phyloP scores from a whole-genome alignment of 2,113 vertebrate genomes.

The Piaya cayana region DNA sequence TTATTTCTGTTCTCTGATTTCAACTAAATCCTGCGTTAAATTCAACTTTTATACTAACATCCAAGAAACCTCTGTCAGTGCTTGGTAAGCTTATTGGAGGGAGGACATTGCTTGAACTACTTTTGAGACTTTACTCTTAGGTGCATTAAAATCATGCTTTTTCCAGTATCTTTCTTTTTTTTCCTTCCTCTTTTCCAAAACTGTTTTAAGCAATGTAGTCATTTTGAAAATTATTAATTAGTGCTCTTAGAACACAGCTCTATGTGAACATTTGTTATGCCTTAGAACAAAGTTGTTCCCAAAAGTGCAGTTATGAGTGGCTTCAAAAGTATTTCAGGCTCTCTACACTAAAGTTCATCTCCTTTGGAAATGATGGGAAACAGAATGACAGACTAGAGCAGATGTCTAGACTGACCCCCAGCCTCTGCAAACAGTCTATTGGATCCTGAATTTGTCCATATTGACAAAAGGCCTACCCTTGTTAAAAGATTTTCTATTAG shows the following conservation, averaged over 20 bases:
- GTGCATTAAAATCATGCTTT: neutral
- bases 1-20: neutral
- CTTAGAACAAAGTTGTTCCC: neutral
- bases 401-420: constrained; percentile 28
- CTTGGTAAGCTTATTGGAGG: neutral
- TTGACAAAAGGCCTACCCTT: constrained; percentile 55
- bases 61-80: neutral
- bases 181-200: neutral
- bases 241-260: neutral
- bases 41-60: neutral
- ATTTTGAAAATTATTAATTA: constrained; percentile 24
- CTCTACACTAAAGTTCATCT: neutral
- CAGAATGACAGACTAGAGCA: neutral
- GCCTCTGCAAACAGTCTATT: constrained; percentile 33
- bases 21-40: neutral
- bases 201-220: constrained; percentile 24
- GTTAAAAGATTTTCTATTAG: constrained; percentile 10
- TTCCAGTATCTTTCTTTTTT: neutral
- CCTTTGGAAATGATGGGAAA: neutral
- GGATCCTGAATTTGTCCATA: constrained; percentile 31
- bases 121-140: neutral
- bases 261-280: neutral
- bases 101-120: neutral
- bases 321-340: neutral
- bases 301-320: neutral